Evolutionary conservation across 35 echinoderm and acorn worm species (phyloP).

Genomic region (Heliocidaris tuberculata): DNA sequence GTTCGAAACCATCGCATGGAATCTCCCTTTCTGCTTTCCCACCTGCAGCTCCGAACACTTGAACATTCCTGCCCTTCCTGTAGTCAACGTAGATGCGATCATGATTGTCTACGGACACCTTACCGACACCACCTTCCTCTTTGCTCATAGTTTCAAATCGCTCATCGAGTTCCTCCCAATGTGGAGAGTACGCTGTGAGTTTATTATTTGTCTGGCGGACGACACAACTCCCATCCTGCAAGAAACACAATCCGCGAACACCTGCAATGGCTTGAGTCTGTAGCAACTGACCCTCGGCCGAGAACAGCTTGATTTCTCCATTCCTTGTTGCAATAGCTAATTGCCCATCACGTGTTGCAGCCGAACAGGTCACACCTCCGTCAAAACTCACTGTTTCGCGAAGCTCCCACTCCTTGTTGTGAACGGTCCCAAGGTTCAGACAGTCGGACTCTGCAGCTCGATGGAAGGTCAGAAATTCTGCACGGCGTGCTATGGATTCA

Average conservation of each 20-base stretch:
- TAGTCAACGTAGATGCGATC: conserved; percentile 25
- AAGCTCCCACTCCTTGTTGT: not conserved
- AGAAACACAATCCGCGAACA: not conserved
- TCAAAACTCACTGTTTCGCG: not conserved
- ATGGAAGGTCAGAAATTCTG: not conserved
- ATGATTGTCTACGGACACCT: not conserved
- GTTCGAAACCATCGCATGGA: not conserved
- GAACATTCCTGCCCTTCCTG: not conserved
- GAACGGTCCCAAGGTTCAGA: not conserved
- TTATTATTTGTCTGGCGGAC: conserved; percentile 12
- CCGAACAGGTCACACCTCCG: not conserved
- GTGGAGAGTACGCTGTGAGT: not conserved
- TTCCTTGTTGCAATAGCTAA: not conserved
- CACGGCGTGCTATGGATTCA: not conserved
- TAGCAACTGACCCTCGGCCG: not conserved
- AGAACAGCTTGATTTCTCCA: not conserved
- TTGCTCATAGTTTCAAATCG: conserved; percentile 22
- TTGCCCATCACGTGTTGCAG: not conserved
- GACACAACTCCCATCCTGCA: not conserved
- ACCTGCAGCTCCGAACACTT: not conserved
- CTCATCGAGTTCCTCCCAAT: not conserved
- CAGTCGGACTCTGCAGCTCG: not conserved
- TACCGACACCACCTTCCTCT: not conserved
- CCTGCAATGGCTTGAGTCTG: not conserved
- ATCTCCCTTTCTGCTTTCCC: conserved; percentile 7